Evolutionary conservation across 2,888 invertebrate species (phyloP).

Genomic region (Minunthozetes semirufus): DNA sequence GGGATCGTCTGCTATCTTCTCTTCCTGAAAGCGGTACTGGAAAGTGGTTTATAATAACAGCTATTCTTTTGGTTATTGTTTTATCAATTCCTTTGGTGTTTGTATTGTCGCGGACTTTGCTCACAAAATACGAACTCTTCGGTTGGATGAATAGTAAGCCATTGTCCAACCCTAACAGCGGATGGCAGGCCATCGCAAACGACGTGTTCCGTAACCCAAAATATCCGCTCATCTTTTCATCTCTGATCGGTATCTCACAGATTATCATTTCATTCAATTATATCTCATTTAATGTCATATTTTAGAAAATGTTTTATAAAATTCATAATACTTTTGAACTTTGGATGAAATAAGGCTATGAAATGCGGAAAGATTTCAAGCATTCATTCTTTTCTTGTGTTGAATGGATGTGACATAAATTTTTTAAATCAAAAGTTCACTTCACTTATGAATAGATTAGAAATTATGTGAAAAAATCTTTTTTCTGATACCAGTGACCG

Average conservation of each 20-base stretch:
- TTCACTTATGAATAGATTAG: slow-evolving; percentile 6
- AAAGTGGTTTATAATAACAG: slow-evolving; percentile 29
- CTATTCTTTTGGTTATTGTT: slow-evolving; percentile 6
- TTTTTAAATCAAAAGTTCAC: neutral
- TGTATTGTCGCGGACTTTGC: slow-evolving; percentile 18
- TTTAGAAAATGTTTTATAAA: neutral
- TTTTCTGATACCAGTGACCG: neutral
- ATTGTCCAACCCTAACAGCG: neutral
- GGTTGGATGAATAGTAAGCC: slow-evolving; percentile 25
- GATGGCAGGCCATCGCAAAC: slow-evolving; percentile 29
- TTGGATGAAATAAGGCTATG: slow-evolving; percentile 27
- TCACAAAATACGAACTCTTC: slow-evolving; percentile 19
- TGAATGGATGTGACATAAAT: slow-evolving; percentile 27
- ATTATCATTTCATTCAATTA: neutral
- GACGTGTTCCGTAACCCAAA: slow-evolving; percentile 29
- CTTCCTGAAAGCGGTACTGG: slow-evolving; percentile 23
- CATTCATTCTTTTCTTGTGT: slow-evolving; percentile 5
- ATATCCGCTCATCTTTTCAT: slow-evolving; percentile 17
- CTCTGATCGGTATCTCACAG: neutral
- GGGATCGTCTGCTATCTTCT: slow-evolving; percentile 2
- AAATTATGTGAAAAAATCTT: neutral
- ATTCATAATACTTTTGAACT: slow-evolving; percentile 7
- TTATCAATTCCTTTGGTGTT: neutral
- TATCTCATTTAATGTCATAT: neutral
- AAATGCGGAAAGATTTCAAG: slow-evolving; percentile 9